Base-by-base conservation (phyloP, 2,888 invertebrate species). In the Rhogogaster chlorosoma region DNA sequence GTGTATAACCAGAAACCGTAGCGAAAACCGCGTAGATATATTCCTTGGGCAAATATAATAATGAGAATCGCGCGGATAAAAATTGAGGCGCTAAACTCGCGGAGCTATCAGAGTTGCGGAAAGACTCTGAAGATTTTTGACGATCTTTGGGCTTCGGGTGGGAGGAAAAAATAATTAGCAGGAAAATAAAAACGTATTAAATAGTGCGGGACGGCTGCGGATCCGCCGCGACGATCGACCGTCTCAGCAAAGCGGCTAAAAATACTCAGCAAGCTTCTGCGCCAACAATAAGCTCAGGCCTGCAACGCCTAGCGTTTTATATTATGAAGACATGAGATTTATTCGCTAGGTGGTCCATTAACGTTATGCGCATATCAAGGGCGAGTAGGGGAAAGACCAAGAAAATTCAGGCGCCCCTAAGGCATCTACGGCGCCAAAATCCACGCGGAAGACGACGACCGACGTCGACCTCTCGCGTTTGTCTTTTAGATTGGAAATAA, bases 241-340 rank as follows among this genome's bases (percentile, higher is more conserved):
- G 85, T 83, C 88, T 89, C 85, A 87, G 87, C 88, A 87, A 90
- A 88, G 86, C 78, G 84, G 85, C 89, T 90, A 90, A 89, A 90
- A 89, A 89, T 90, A 90, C 87, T 85, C 85, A 86, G 87, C 86
- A 67, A 87, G 86, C 57, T 70, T 64, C 61, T 36, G 80, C 61
- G 80, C 80, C 80, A 80, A 57, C 80, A 80, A 80, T 80, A 80
- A 80, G 38, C 38, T 22, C 12, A 15, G 29, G 80, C 80, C 38
- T 80, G 61, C 57, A 77, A 53, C 32, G 49, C 15, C 49, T 49
- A 32, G 18, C 71, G 38, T 73, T 73, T 73, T 73, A 73, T 73
- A 10, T 18, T 22, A 61, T 22, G 10, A 22, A 10, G 71, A 73
- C 49, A 77, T 53, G 49, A 53, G 53, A 49, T n/a, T 1, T 29